Evolutionary conservation across 2,888 invertebrate species (phyloP), one percentile per base, ranked within the genome.

Genomic region (Ecliptopera silaceata): DNA sequence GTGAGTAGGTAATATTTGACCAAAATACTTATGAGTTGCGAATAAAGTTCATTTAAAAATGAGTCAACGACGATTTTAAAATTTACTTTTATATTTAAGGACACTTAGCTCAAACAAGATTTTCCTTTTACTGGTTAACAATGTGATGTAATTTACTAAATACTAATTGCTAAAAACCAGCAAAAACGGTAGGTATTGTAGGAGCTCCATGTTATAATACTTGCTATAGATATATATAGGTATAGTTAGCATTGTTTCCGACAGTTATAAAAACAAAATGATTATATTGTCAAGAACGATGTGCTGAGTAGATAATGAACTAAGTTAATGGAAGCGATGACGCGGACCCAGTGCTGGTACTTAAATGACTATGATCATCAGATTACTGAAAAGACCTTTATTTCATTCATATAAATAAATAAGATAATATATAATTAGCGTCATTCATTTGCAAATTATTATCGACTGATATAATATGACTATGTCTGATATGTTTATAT

Each of bases 91-190:
- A n/a, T n/a, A n/a, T n/a, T n/a, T 18, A 39, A 18, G 39, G 15
- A 26, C 29, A 31, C 11, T 13, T 42, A 31, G 6, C 8, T n/a
- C 1, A 13, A 26, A 26, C 47, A 46, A 52, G 70, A 70, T 69
- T 79, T 77, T 78, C 75, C 70, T 71, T 76, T 77, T 71, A 79
- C 65, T 55, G 63, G 41, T 58, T n/a, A 65, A 75, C 72, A 71
- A 68, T 69, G 58, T 61, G 42, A 50, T 50, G 66, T 70, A 70
- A 66, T 71, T 71, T 68, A 70, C 66, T 52, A 34, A 46, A 32
- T 31, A 49, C 20, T 11, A 6, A n/a, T n/a, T 34, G 31, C 22
- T 6, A 26, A 8, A 45, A 26, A 6, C 22, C 13, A 39, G 31
- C 22, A 22, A 10, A 18, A 41, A n/a, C n/a, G n/a, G n/a, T n/a